Conservation (phyloP, 2,888 invertebrate genomes). For the Leucoptera coffeella region DNA sequence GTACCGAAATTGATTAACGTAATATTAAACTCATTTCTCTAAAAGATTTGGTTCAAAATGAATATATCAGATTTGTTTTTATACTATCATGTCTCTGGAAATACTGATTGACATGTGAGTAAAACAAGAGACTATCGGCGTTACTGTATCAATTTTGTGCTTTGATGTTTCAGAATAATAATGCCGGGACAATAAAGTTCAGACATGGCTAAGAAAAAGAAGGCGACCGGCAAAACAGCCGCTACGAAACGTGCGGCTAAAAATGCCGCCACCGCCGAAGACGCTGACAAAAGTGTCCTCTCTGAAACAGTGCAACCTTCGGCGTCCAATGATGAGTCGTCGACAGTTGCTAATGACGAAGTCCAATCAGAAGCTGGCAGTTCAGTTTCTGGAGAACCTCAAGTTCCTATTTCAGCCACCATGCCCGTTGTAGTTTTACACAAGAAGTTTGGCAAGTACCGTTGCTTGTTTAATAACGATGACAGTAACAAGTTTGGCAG, state of each 20-base stretch:
- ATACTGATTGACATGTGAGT: too few relatives aligned
- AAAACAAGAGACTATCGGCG: too few relatives aligned
- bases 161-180: too few relatives aligned
- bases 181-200: conserved; percentile 11
- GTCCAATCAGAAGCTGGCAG: not conserved
- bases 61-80: too few relatives aligned
- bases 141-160: too few relatives aligned
- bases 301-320: not conserved
- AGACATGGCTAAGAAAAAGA: conserved; percentile 39
- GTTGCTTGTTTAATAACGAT: conserved; percentile 40
- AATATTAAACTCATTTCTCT: too few relatives aligned
- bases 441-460: conserved; percentile 54
- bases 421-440: conserved; percentile 36
- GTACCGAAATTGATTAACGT: too few relatives aligned
- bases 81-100: too few relatives aligned
- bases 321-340: not conserved
- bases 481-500: conserved; percentile 31
- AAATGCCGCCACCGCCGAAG: not conserved
- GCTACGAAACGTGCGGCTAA: conserved; percentile 16
- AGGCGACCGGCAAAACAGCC: conserved; percentile 20
- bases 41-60: too few relatives aligned
- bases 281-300: not conserved
- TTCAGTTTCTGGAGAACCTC: conserved; percentile 9
- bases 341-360: not conserved
- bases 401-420: conserved; percentile 21